Percentiles rank a stretch among this genome's conserved stretches.
Evolutionary conservation across 92 coral and sea anemone genomes (phyloP).

Genomic region (Isaurus tuberculatus): DNA sequence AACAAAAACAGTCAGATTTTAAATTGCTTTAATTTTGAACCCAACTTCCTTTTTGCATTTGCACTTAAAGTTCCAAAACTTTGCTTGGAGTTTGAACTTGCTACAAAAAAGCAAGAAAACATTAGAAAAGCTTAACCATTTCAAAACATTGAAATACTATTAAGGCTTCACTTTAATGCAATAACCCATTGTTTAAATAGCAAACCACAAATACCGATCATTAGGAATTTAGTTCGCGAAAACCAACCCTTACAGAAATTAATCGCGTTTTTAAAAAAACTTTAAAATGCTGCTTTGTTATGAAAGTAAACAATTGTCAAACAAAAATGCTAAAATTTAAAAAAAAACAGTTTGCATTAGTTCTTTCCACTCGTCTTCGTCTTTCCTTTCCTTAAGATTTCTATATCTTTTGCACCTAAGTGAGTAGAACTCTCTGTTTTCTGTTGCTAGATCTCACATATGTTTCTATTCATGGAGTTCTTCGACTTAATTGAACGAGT

Average conservation of each 20-base stretch:
- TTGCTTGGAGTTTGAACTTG: slow-evolving; percentile 4
- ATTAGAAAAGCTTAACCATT: background rate
- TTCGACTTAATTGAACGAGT: slow-evolving; percentile 29
- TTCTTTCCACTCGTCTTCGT: background rate
- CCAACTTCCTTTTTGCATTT: slow-evolving; percentile 2
- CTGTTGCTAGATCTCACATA: slow-evolving; percentile 91
- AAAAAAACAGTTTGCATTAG: background rate
- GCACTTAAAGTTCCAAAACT: background rate
- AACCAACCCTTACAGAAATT: background rate
- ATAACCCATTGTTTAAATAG: background rate
- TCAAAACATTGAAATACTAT: background rate
- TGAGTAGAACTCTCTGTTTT: background rate
- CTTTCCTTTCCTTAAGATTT: background rate
- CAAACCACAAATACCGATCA: slow-evolving; percentile 4
- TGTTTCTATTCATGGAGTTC: slow-evolving; percentile 65
- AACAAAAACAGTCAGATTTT: background rate
- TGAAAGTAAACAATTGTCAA: background rate
- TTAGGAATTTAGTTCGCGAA: background rate
- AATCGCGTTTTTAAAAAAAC: background rate
- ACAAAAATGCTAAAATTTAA: background rate
- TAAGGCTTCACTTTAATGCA: background rate
- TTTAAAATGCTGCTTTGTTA: background rate
- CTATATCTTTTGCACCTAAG: background rate
- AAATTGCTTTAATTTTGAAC: background rate
- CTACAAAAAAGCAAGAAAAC: too few relatives aligned